Conservation (phyloP, 35 echinoderm and acorn worm species). For the Apostichopus californicus region DNA sequence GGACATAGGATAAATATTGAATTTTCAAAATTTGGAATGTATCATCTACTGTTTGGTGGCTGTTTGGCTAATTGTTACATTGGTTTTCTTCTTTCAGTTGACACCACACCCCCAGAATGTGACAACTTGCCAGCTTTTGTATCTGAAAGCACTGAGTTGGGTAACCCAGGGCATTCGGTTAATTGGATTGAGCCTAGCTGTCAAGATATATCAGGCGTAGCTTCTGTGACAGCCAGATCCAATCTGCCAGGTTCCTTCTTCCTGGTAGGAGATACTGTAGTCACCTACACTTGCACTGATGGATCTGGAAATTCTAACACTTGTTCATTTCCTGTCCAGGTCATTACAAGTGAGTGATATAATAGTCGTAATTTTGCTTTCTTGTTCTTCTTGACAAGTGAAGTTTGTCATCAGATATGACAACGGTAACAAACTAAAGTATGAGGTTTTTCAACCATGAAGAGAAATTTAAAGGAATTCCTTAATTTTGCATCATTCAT, state of each 20-base stretch:
- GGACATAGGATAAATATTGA: no score
- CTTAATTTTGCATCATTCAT: no score
- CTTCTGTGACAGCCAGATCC: slow-evolving; percentile 10
- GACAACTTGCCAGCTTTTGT: background rate
- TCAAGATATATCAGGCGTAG: slow-evolving; percentile 53
- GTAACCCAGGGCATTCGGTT: background rate
- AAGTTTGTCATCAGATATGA: no score
- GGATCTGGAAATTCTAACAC: slow-evolving; percentile 38
- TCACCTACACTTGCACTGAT: slow-evolving; percentile 74
- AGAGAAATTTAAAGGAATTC: no score
- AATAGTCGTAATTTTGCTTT: no score
- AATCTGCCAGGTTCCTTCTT: slow-evolving; percentile 69
- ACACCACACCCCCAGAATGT: slow-evolving; percentile 16
- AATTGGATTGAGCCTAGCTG: slow-evolving; percentile 68
- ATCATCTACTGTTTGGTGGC: no score
- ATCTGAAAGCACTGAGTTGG: background rate
- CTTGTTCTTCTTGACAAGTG: no score
- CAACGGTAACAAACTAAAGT: no score
- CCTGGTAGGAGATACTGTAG: slow-evolving; percentile 41
- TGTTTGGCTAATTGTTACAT: no score
- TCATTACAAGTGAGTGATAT: slow-evolving; percentile 20
- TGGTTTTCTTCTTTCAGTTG: slow-evolving; percentile 9
- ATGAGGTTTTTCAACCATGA: no score
- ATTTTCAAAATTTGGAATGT: background rate
- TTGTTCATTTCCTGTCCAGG: slow-evolving; percentile 58